Evolutionary conservation across 2,113 vertebrate species (phyloP).

Genomic region (Ammodytes dubius): DNA sequence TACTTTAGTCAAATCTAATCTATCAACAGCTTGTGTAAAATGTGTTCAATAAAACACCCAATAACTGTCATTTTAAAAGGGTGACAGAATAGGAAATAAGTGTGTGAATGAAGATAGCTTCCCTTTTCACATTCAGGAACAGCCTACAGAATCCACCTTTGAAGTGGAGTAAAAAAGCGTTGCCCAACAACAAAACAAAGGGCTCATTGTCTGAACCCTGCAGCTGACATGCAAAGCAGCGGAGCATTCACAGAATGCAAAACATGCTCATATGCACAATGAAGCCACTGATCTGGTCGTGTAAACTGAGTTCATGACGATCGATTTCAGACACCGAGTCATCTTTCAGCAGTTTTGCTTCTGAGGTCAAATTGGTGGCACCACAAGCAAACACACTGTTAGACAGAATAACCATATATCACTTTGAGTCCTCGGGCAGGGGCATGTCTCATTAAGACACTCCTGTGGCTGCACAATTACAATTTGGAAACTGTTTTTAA

Average conservation of each 20-base stretch:
- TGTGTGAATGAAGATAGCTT: conserved; percentile 56
- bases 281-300: conserved; percentile 54
- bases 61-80: conserved; percentile 20
- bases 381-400: neutral
- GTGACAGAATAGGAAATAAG: conserved; percentile 20
- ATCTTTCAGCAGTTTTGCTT: conserved; percentile 35
- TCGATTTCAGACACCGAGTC: conserved; percentile 27
- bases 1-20: conserved; percentile 28
- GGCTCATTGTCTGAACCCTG: conserved; percentile 73
- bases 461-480: neutral
- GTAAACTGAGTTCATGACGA: conserved; percentile 57
- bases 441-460: neutral
- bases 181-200: conserved; percentile 81
- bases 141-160: conserved; percentile 70
- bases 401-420: neutral
- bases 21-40: neutral
- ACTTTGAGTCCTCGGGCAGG: neutral
- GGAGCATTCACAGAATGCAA: conserved; percentile 79
- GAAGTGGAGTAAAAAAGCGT: conserved; percentile 77
- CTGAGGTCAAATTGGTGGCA: conserved; percentile 1
- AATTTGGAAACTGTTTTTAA: neutral
- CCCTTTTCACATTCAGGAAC: conserved; percentile 56
- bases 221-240: conserved; percentile 78
- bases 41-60: conserved; percentile 6
- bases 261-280: conserved; percentile 70